These are phyloP conservation scores for Micrastur ruficollis DNA, from an alignment of 2,797 vertebrate genomes.

Conservation along the genomic window DNA sequence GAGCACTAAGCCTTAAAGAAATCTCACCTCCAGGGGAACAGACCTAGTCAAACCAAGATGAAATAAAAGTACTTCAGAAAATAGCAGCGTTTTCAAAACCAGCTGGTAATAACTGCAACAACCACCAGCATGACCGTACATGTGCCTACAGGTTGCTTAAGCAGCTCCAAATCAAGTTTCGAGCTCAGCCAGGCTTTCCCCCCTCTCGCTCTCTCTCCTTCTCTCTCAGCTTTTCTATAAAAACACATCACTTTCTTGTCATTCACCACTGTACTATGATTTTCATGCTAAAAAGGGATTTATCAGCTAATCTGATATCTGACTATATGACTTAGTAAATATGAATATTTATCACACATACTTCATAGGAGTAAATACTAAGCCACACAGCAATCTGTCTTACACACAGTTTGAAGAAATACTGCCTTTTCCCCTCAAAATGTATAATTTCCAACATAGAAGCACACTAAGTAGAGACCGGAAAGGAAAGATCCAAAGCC, in stretches of 20 bases:
- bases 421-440: not conserved
- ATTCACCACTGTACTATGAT: not conserved
- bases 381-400: not conserved
- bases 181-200: not conserved
- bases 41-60: not conserved
- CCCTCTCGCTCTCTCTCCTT: not conserved
- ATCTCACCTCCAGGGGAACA: not conserved
- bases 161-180: not conserved
- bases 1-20: not conserved
- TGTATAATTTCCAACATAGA: not conserved
- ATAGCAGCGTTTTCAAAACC: not conserved
- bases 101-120: not conserved
- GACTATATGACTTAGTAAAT: not conserved
- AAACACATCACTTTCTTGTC: not conserved
- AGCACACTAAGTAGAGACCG: not conserved
- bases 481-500: not conserved
- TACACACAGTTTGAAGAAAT: not conserved
- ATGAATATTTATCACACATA: not conserved
- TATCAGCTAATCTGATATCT: not conserved
- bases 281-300: not conserved
- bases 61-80: not conserved
- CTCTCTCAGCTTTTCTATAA: not conserved
- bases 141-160: not conserved
- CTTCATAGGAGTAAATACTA: not conserved
- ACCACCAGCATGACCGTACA: not conserved